phyloP scores from a whole-genome alignment of 2,113 vertebrate species.

The Suricata suricatta region DNA sequence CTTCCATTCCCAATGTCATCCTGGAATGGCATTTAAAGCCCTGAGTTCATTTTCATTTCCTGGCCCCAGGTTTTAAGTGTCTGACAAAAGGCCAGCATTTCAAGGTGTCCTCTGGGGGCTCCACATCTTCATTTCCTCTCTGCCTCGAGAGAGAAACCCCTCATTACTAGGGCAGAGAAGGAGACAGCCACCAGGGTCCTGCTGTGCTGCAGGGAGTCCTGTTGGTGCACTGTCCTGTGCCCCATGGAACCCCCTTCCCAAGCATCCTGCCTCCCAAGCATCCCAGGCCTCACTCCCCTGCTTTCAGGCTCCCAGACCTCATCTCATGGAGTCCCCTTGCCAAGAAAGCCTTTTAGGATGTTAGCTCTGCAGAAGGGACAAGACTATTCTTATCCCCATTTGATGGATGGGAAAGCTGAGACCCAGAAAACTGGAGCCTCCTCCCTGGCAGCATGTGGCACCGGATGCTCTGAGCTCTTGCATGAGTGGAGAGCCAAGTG shows the following conservation, averaged over 20 bases:
- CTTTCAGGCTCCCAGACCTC: background rate
- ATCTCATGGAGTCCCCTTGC: background rate
- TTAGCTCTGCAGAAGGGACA: background rate
- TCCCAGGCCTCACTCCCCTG: fast-evolving
- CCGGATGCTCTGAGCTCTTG: too few species aligned
- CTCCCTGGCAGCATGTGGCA: background rate
- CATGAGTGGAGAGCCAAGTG: fast-evolving
- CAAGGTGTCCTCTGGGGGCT: background rate
- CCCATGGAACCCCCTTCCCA: background rate
- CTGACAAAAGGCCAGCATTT: background rate
- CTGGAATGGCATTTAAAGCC: background rate
- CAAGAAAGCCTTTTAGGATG: background rate
- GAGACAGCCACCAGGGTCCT: background rate
- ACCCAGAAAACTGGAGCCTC: background rate
- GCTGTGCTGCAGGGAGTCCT: background rate
- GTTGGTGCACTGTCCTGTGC: too few species aligned
- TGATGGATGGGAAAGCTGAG: background rate
- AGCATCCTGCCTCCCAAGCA: background rate
- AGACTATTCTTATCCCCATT: background rate
- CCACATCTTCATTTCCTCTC: background rate
- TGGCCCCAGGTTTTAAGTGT: background rate
- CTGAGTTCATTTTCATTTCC: background rate
- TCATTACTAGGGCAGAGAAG: background rate
- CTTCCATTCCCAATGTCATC: background rate
- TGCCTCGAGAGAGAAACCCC: background rate